phyloP scores from a whole-genome alignment of 2,797 vertebrate species.

The Lemur catta region DNA sequence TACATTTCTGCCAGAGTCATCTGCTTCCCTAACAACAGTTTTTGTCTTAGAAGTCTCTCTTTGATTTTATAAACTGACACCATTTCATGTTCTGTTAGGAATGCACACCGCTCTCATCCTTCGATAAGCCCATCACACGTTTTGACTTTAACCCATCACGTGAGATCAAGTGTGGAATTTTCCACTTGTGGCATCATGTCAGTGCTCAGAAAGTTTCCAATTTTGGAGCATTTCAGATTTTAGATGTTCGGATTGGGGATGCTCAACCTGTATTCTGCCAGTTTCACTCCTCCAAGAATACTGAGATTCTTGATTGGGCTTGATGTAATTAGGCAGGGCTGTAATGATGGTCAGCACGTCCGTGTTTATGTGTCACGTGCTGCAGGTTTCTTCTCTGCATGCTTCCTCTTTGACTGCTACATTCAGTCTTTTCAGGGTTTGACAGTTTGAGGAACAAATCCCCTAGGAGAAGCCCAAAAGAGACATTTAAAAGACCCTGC shows the following conservation, averaged over 20 bases:
- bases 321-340: not conserved
- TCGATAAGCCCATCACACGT: not conserved
- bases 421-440: slow-evolving; percentile 33
- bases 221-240: not conserved
- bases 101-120: not conserved
- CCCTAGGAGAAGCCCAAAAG: slow-evolving; percentile 41
- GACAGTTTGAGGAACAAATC: slow-evolving; percentile 38
- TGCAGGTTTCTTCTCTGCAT: not conserved
- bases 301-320: not conserved
- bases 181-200: not conserved
- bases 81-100: not conserved
- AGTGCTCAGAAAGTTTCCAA: not conserved
- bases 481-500: slow-evolving; percentile 1
- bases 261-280: not conserved
- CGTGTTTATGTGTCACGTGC: not conserved
- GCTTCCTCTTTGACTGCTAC: not conserved
- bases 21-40: not conserved
- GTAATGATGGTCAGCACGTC: not conserved
- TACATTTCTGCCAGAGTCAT: not conserved
- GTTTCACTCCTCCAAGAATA: not conserved
- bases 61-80: not conserved
- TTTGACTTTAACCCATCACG: not conserved
- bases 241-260: not conserved
- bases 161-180: too few species aligned
- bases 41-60: not conserved